Base-by-base conservation (phyloP, 2,797 vertebrate species). In the Aselliscus stoliczkanus region DNA sequence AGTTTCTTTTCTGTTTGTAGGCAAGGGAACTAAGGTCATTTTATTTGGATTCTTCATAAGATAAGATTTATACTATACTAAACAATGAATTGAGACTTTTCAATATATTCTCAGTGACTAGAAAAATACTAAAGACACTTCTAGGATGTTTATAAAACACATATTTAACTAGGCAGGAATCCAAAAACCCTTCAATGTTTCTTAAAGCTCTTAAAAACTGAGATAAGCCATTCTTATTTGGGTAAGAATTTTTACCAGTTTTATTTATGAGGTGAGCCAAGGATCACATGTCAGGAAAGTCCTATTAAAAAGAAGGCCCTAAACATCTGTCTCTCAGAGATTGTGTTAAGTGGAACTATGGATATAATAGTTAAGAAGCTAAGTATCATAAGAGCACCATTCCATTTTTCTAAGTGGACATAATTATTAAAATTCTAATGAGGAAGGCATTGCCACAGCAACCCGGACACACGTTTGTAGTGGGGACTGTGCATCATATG, bases 181-280 rank as follows among this genome's bases (percentile, higher is more conserved):
- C 42, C 70, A 94, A 92, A 95, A 67, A 18, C 56, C 1, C 60
- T 86, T 96, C 52, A 73, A 23, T 27, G 18, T 92, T 94, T 94
- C 50, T n/a, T 70, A 93, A 88, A 90, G 34, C 29, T 56, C 70
- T 95, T 84, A 84, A 76, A 65, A 90, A 37, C 44, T 75, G 29
- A 88, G 20, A 65, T 67, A 75, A 92, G 17, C 7, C 50, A 56
- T 90, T 82, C 23, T 4, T 80, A 76, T 84, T 90, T 85, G n/a
- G 83, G 3, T 29, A 87, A 54, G 31, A 94, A 58, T 8, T 72
- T 95, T 87, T 44, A 73, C 25, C 18, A 65, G 47, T 21, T 88
- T 5, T 64, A 0, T 77, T 85, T 82, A 92, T 39, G 47, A 83
- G 34, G 20, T 44, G 27, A 7, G 31, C 29, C 4, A 34, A 94